Percentiles rank a stretch among this genome's conserved stretches.
Conservation (phyloP, 2,113 vertebrate species). For the Bettongia penicillata region DNA sequence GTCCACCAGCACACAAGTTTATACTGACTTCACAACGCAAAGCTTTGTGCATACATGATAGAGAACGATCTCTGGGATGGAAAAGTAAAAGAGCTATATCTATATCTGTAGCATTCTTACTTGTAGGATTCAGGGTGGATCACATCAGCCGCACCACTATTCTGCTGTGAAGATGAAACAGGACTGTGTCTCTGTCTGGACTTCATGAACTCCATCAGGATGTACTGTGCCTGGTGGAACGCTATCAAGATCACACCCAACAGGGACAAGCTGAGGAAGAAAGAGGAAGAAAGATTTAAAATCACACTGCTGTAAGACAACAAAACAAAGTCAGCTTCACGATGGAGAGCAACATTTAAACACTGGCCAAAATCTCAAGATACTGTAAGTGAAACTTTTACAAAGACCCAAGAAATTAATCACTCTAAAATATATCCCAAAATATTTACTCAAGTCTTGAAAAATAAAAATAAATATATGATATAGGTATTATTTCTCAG, state of each 20-base stretch:
- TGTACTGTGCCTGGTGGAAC: slow-evolving; percentile 96
- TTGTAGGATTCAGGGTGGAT: slow-evolving; percentile 89
- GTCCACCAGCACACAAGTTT: neutral
- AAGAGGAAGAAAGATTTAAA: slow-evolving; percentile 42
- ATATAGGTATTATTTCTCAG: neutral
- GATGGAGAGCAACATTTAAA: neutral
- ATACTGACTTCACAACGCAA: slow-evolving; percentile 7
- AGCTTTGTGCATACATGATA: neutral
- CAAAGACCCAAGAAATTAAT: neutral
- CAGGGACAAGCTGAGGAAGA: slow-evolving; percentile 91
- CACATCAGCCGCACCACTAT: slow-evolving; percentile 83
- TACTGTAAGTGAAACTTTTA: neutral
- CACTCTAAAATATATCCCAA: neutral
- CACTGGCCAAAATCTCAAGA: neutral
- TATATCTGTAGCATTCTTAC: slow-evolving; percentile 79
- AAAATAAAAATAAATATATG: neutral
- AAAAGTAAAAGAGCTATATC: neutral
- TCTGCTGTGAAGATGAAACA: slow-evolving; percentile 85
- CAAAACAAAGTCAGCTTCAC: neutral
- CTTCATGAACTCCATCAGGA: slow-evolving; percentile 93
- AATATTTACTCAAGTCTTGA: neutral
- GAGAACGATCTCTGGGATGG: neutral
- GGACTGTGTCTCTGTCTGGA: slow-evolving; percentile 89
- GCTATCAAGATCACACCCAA: slow-evolving; percentile 96
- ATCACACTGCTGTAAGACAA: neutral